A percentile compares a stretch with the other conserved stretches of the same genome.
phyloP scores from a whole-genome alignment of 1,140 invertebrate species.

The Prorops nasuta region DNA sequence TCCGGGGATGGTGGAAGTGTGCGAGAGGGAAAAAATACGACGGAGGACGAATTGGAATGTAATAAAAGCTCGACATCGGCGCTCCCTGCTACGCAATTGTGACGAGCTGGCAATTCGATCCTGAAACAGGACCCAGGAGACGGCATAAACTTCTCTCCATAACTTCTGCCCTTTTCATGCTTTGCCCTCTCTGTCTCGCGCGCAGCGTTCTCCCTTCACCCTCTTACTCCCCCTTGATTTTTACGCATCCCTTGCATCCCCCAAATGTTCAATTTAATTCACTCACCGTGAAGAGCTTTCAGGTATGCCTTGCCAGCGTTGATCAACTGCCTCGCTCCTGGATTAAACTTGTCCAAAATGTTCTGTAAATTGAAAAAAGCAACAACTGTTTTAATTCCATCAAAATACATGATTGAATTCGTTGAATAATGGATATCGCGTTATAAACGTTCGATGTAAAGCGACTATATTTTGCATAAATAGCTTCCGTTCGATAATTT shows the following conservation, averaged over 20 bases:
- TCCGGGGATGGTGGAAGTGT: neutral
- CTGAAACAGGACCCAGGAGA: constrained; percentile 27
- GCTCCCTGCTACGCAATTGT: constrained; percentile 18
- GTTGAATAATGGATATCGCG: too few relatives aligned
- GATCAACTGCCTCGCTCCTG: constrained; percentile 86
- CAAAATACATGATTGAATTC: too few relatives aligned
- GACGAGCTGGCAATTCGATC: constrained; percentile 34
- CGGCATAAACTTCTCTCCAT: constrained; percentile 18
- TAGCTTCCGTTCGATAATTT: too few relatives aligned
- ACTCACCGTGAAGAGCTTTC: constrained; percentile 89
- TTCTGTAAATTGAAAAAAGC: constrained; percentile 71
- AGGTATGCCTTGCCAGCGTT: constrained; percentile 89
- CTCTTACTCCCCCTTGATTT: neutral
- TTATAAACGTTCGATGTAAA: too few relatives aligned
- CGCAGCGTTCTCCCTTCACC: constrained; percentile 13
- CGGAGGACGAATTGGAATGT: constrained; percentile 1
- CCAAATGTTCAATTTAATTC: constrained; percentile 7
- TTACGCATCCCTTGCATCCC: too few relatives aligned
- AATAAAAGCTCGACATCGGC: constrained; percentile 2
- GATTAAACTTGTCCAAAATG: constrained; percentile 93
- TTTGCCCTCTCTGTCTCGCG: constrained; percentile 8
- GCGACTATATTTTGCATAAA: too few relatives aligned
- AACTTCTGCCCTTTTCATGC: neutral
- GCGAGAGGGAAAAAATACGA: constrained; percentile 8
- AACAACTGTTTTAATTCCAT: too few relatives aligned